Conservation (phyloP, 2,113 vertebrate species). For the Atherinomorus stipes region DNA sequence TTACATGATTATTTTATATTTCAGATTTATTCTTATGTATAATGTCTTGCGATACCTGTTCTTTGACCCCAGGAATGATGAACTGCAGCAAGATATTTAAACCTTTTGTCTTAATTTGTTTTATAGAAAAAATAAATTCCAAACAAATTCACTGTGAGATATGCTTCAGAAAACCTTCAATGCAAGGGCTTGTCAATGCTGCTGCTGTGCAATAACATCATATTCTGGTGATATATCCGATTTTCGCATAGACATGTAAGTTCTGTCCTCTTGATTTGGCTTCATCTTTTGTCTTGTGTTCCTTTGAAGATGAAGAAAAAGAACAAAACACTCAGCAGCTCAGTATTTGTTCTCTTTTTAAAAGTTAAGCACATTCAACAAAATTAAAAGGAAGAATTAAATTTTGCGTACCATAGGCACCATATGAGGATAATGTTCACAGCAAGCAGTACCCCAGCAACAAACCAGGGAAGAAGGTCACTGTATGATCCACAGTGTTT, state of each 20-base stretch:
- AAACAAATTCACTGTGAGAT: too few species aligned
- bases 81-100: too few species aligned
- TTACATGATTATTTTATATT: too few species aligned
- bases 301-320: constrained; percentile 9
- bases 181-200: neutral
- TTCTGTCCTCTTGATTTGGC: constrained; percentile 26
- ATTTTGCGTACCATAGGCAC: constrained; percentile 11
- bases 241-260: constrained; percentile 32
- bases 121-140: too few species aligned
- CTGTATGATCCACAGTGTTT: too few species aligned
- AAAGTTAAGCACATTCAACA: neutral
- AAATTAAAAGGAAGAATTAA: neutral
- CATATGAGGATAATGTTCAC: constrained; percentile 16
- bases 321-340: too few species aligned
- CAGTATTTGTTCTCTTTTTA: neutral
- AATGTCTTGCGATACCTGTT: too few species aligned
- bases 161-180: neutral
- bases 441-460: constrained; percentile 23
- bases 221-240: neutral
- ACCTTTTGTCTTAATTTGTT: too few species aligned
- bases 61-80: too few species aligned
- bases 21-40: too few species aligned
- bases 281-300: constrained; percentile 20
- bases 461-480: constrained; percentile 1
- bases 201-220: constrained; percentile 7